Evolutionary conservation across 2,888 invertebrate species (phyloP).

Genomic region (Himalopsyche anomala): DNA sequence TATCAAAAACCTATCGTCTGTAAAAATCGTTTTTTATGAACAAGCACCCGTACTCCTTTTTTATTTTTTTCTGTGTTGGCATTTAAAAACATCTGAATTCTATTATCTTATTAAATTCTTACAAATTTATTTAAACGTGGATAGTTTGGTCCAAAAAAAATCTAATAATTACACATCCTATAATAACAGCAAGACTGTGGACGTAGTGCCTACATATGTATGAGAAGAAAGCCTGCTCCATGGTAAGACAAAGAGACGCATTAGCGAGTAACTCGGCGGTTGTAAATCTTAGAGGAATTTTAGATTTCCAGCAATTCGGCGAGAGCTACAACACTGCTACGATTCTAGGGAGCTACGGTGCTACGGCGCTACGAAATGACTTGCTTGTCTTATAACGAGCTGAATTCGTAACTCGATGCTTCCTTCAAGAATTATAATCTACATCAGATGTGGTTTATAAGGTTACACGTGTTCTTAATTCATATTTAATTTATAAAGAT

Average conservation of each 20-base stretch:
- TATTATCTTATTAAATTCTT: too few species aligned
- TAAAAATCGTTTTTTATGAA: too few species aligned
- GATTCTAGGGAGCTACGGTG: not conserved
- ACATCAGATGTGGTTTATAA: slow-evolving; percentile 20
- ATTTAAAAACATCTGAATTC: too few species aligned
- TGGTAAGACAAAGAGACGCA: slow-evolving; percentile 34
- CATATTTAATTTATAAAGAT: slow-evolving; percentile 10
- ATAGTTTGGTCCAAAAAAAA: not conserved
- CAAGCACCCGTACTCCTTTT: too few species aligned
- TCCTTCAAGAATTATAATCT: slow-evolving; percentile 23
- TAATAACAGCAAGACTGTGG: not conserved
- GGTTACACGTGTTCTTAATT: slow-evolving; percentile 9
- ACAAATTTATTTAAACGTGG: too few species aligned
- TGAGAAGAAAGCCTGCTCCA: slow-evolving; percentile 21
- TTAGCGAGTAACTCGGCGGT: slow-evolving; percentile 30
- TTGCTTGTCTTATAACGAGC: slow-evolving; percentile 34
- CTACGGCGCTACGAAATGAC: slow-evolving; percentile 22
- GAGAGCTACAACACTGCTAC: not conserved
- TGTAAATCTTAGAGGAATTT: slow-evolving; percentile 24
- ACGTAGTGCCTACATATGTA: slow-evolving; percentile 30
- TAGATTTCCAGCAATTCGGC: slow-evolving; percentile 13
- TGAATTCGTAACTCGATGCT: slow-evolving; percentile 30
- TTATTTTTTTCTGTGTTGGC: too few species aligned
- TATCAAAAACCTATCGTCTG: too few species aligned
- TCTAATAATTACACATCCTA: not conserved